Base-by-base conservation (phyloP, 2,797 vertebrate genomes). In the Lepus townsendii region DNA sequence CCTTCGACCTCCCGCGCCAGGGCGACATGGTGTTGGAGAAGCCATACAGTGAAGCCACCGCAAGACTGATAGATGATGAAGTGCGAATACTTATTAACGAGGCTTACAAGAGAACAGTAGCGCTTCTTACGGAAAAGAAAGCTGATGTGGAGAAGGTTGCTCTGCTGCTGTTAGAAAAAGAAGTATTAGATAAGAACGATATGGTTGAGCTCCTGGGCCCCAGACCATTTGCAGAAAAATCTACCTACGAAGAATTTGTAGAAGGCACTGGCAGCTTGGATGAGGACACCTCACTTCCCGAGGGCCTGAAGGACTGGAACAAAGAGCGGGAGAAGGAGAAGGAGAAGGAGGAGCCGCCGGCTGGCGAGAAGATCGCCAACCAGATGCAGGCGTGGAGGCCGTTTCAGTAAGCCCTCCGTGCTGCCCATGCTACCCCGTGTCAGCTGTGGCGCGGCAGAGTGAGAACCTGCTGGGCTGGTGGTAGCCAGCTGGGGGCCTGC, bases 291-390 rank as follows among this genome's bases (percentile, higher is more conserved):
- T 98, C 99, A 0, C 98, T 99, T 85, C 99, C 99, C 0, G 99
- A 99, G 95, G 99, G 99, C 89, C 98, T 99, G 93, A 99, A 99
- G 98, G 99, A 99, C 98, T 99, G 99, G 99, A 99, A 99, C 98
- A 99, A 98, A 97, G 99, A 99, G 38, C 98, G 98, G 12, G 98
- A 98, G 72, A 98, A 97, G 10, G 98, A 98, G 71, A 98, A 97
- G 66, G 98, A 99, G 75, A 98, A 98, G 17, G 99, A 99, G 87
- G 99, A 99, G 97, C 98, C 97, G 35, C 98, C 90, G 0, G 54
- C 54, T 17, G 98, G 99, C 0, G 99, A 99, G 90, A 98, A 98
- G 97, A 98, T 98, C 22, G 98, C 98, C 30, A 98, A 98, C 47
- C 98, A 99, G 97, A 99, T 99, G 97, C 98, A 84, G 60, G 98